Base-by-base conservation (phyloP, 2,113 vertebrate genomes). In the Sprattus sprattus region DNA sequence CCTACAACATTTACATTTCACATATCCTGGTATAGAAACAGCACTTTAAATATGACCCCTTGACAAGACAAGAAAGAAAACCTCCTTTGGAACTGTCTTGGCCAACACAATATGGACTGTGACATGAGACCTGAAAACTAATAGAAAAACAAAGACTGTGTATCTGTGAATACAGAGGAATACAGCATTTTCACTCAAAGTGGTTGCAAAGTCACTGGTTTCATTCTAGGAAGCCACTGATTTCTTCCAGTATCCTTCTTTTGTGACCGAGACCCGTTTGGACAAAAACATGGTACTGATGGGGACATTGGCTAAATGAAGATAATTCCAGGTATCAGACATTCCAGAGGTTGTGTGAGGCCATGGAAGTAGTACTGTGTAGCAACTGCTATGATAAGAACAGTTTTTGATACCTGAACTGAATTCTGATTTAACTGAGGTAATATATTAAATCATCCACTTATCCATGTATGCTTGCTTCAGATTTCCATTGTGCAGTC, bases 1-100 rank as follows among this genome's bases (percentile, higher is more conserved):
- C 92, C 92, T 94, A 96, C 95, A 91, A 97, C 95, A 96, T 96
- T 95, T 95, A 96, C 95, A 97, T 95, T 94, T 96, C 96, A 96
- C 95, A 94, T 93, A 93, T 95, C 94, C 93, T 94, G 93, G 94
- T 94, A 94, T 92, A 95, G 92, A 94, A 95, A 97, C 94, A 95
- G 95, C 95, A 96, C 94, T 87, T 94, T 92, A 93, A 94, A 94
- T 93, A 93, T 92, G 95, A 95, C 93, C 95, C 93, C 90, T 87
- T 87, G 89, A 92, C 89, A 92, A 88, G 92, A 92, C 91, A 93
- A 89, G 92, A 87, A 81, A 91, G 89, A 93, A 95, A 90, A 93
- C 91, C 94, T 92, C 75, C 67, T 82, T 81, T 84, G 57, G 4
- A 57, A 80, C 82, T 82, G 28, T 49, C 39, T 64, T 54, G 52